Conservation (phyloP, 2,888 invertebrate species). For the Chrysolina americana region DNA sequence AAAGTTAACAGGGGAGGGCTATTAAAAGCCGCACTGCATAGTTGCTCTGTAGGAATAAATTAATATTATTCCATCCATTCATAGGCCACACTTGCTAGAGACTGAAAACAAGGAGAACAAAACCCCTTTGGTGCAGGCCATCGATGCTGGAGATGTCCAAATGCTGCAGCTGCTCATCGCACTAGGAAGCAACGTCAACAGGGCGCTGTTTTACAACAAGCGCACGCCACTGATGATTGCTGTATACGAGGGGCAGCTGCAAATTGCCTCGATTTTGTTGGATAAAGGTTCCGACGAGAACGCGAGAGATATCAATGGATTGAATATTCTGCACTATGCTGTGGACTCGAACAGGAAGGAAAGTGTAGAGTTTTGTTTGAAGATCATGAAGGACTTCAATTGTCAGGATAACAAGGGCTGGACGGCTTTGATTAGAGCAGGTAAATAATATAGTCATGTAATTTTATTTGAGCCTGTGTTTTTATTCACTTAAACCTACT, state of each 20-base stretch:
- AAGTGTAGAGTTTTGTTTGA: conserved; percentile 65
- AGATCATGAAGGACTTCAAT: conserved; percentile 66
- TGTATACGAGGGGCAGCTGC: conserved; percentile 63
- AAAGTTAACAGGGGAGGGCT: no score
- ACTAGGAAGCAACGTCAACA: conserved; percentile 71
- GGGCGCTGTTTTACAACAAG: conserved; percentile 63
- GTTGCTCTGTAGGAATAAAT: no score
- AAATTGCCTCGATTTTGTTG: conserved; percentile 64
- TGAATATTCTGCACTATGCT: conserved; percentile 73
- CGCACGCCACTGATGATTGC: conserved; percentile 73
- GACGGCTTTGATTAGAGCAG: conserved; percentile 73
- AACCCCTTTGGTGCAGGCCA: conserved; percentile 73
- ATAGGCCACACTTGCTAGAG: conserved; percentile 70
- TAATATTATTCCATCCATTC: conserved; percentile 25
- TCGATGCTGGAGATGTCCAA: conserved; percentile 68
- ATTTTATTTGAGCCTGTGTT: no score
- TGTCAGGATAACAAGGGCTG: conserved; percentile 71
- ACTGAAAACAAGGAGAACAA: conserved; percentile 70
- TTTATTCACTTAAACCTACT: no score
- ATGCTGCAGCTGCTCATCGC: conserved; percentile 69
- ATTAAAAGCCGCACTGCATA: no score
- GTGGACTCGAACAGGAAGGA: conserved; percentile 70
- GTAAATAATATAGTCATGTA: conserved; percentile 50
- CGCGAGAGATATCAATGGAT: conserved; percentile 39
- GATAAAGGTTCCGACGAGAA: conserved; percentile 73